Evolutionary conservation across 2,797 vertebrate species (phyloP).

Genomic region (Muscicapa striata): DNA sequence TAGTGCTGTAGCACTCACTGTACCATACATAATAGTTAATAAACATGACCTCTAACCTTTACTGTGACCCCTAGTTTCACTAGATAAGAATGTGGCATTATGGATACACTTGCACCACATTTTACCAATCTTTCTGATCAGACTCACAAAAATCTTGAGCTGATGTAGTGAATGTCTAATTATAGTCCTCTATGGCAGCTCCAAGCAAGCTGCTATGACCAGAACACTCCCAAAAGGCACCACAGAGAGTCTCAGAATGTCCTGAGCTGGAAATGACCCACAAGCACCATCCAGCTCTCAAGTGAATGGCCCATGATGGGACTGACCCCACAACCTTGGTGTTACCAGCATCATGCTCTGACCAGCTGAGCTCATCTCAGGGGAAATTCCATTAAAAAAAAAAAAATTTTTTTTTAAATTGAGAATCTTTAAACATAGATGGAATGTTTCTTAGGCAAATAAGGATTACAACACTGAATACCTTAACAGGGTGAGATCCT

Average conservation of each 20-base stretch:
- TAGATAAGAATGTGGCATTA: background rate
- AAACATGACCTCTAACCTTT: background rate
- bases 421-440: background rate
- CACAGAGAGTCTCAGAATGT: background rate
- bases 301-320: background rate
- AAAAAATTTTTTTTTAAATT: background rate
- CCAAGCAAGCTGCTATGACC: fast-evolving
- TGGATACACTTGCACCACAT: background rate
- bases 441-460: background rate
- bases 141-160: background rate
- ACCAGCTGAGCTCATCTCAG: background rate
- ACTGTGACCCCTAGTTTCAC: background rate
- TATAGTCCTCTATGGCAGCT: background rate
- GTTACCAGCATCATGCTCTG: background rate
- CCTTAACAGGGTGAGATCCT: background rate
- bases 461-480: background rate
- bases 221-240: background rate
- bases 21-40: too few relatives aligned
- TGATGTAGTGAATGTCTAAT: background rate
- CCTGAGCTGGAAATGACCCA: background rate
- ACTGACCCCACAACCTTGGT: background rate
- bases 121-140: background rate
- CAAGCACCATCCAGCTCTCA: background rate
- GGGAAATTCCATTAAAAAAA: background rate
- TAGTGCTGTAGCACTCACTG: too few relatives aligned